These are phyloP conservation scores for Lasioglossum leucozonium DNA, from an alignment of 2,888 invertebrate species.

Conservation along the genomic window DNA sequence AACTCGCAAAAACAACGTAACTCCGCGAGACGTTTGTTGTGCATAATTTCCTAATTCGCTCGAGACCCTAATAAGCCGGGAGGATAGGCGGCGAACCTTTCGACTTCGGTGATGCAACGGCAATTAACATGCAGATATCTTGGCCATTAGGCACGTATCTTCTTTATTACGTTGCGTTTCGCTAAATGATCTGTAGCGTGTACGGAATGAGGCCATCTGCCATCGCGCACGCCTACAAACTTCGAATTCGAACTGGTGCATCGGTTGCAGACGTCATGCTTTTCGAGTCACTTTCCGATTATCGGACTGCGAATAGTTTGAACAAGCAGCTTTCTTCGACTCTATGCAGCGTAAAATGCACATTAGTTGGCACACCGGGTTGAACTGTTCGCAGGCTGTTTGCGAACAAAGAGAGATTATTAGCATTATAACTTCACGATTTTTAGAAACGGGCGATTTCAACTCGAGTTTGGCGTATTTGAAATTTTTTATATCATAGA, in stretches of 20 bases:
- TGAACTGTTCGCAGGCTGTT: too few relatives aligned
- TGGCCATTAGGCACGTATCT: not conserved
- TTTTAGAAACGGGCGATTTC: too few relatives aligned
- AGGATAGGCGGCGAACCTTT: not conserved
- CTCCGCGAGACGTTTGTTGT: not conserved
- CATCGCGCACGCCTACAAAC: not conserved
- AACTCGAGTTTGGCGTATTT: too few relatives aligned
- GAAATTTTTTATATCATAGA: too few relatives aligned
- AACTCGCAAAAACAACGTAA: not conserved
- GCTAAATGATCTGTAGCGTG: not conserved
- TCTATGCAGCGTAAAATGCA: too few relatives aligned
- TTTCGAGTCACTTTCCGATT: not conserved
- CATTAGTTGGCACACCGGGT: too few relatives aligned
- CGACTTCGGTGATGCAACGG: constrained; percentile 8
- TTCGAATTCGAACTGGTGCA: not conserved
- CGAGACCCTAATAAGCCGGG: not conserved
- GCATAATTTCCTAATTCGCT: not conserved
- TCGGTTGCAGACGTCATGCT: not conserved
- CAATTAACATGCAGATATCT: constrained; percentile 13
- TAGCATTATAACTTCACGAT: too few relatives aligned
- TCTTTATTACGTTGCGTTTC: not conserved
- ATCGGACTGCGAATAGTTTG: not conserved
- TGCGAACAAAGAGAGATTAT: too few relatives aligned
- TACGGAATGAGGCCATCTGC: not conserved
- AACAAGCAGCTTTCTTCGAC: not conserved